Percentiles rank a stretch among this genome's conserved stretches.
Evolutionary conservation across 2,113 vertebrate species (phyloP).

Genomic region (Ctenodactylus gundi): DNA sequence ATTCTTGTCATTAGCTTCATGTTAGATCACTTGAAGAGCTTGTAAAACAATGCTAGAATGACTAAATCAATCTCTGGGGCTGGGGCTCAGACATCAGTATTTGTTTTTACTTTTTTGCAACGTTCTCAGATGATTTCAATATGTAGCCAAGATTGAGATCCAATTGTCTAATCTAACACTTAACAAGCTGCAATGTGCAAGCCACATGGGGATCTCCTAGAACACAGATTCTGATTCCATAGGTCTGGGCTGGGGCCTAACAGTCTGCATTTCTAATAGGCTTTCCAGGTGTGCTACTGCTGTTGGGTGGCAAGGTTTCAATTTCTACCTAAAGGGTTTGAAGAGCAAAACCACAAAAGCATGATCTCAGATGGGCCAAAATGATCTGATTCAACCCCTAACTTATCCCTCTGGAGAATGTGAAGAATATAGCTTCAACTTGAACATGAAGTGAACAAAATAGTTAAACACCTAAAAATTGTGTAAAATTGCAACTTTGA

Average conservation of each 20-base stretch:
- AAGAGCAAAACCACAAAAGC: conserved; percentile 4
- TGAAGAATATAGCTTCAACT: not conserved
- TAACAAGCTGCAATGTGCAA: not conserved
- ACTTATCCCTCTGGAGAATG: not conserved
- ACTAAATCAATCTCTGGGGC: not conserved
- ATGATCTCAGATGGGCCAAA: conserved; percentile 21
- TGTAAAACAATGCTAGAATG: not conserved
- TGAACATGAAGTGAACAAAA: conserved; percentile 9
- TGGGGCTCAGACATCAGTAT: not conserved
- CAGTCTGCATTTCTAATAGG: not conserved
- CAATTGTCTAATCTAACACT: not conserved
- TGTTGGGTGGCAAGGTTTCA: not conserved
- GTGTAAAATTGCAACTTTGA: not conserved
- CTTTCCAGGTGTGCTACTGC: not conserved
- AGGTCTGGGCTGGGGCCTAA: not conserved
- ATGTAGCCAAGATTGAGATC: not conserved
- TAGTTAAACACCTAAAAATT: not conserved
- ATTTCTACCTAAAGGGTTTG: not conserved
- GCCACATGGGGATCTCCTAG: not conserved
- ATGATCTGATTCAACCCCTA: not conserved
- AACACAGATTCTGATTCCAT: not conserved
- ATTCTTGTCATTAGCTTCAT: not conserved
- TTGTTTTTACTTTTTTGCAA: not conserved
- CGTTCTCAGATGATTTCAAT: conserved; percentile 5
- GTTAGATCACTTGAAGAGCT: not conserved